Conservation (phyloP, 2,797 vertebrate species). For the Vireo griseus region DNA sequence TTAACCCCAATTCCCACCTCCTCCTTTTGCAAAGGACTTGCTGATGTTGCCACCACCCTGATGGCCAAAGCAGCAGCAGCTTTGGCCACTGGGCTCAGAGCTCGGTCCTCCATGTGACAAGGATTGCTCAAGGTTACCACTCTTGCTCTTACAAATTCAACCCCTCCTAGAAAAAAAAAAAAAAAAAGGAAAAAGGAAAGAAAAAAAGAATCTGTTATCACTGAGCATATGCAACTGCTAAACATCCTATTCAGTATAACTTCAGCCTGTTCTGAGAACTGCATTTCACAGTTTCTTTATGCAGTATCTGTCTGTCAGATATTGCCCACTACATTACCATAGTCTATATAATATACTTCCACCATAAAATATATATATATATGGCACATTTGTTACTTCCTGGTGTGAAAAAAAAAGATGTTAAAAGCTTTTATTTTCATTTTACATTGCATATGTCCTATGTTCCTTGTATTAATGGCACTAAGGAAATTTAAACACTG, state of each 20-base stretch:
- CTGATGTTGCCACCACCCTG: background rate
- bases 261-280: conserved; percentile 49
- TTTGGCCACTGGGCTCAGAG: background rate
- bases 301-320: conserved; percentile 56
- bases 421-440: background rate
- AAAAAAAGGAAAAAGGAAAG: background rate
- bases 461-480: background rate
- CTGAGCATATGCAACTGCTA: conserved; percentile 50
- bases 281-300: conserved; percentile 49
- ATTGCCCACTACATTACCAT: conserved; percentile 59
- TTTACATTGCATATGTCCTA: background rate
- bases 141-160: conserved; percentile 41
- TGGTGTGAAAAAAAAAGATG: background rate
- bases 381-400: background rate
- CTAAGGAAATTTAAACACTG: background rate
- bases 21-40: background rate
- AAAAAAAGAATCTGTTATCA: conserved; percentile 34
- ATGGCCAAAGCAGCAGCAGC: background rate
- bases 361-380: background rate
- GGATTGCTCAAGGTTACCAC: conserved; percentile 39
- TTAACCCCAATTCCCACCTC: background rate
- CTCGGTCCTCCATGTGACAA: background rate
- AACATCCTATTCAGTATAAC: conserved; percentile 52
- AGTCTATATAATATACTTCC: conserved; percentile 34
- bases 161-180: background rate